Base-by-base conservation (phyloP, 2,797 vertebrate genomes). In the Todus mexicanus region DNA sequence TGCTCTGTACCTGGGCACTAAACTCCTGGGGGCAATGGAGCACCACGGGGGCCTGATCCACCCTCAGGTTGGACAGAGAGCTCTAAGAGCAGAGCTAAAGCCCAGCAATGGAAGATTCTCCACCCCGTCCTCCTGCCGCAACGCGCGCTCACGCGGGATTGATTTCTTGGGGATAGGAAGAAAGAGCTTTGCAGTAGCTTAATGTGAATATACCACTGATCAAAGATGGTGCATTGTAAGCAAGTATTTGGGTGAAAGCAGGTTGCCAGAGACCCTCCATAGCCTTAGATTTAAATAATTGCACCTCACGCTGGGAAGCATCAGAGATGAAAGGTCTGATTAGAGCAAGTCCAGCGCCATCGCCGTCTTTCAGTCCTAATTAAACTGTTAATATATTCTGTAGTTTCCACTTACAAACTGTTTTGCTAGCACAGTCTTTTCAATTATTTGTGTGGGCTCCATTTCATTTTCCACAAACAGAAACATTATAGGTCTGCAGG, bases 241-340 rank as follows among this genome's bases (percentile, higher is more conserved):
- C 95, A 84, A 88, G 91, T 64, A 69, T 64, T 64, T 75, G 66
- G 92, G 73, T 42, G 54, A 35, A 70, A 59, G 37, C 61, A 33
- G 42, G 63, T 48, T 82, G 87, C 84, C 68, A 92, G 66, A 75
- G 76, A 73, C 81, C 35, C 61, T 91, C 91, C 66, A 57, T 3
- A 54, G 83, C 51, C 51, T 4, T 35, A 60, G 25, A 81, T 38
- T 74, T 65, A 87, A 93, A 84, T 89, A 80, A 92, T 54, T 78
- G 71, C 60, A 87, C 71, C 92, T 85, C 93, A 96, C 12, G 75
- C 95, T 68, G 70, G 61, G 92, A 86, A 90, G 84, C 93, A 92
- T 87, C 94, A 95, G 87, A 94, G 94, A 94, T 84, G 91, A 96
- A 97, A 93, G 92, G 79, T 87, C 63, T 90, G 92, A 96, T 96